Evolutionary conservation across 35 echinoderm and acorn worm species (phyloP).

Genomic region (Stichopus chloronotus): DNA sequence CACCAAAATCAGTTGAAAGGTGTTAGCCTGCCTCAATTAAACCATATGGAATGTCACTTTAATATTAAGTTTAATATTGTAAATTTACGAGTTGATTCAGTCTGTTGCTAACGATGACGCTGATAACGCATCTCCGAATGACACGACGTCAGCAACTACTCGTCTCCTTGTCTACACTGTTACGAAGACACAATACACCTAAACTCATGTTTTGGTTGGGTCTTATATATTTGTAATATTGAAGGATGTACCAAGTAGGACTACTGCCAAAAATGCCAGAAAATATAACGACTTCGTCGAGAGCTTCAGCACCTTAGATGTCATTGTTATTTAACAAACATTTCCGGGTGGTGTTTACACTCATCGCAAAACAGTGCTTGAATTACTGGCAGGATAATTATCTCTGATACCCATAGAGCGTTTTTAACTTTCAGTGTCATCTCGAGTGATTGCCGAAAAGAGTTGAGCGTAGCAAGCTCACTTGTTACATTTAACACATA

Average conservation of each 20-base stretch:
- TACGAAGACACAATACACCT: conserved; percentile 8
- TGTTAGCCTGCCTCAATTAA: not conserved
- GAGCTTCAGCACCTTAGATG: not conserved
- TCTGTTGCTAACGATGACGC: not conserved
- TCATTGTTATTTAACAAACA: not conserved
- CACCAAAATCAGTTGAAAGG: not conserved
- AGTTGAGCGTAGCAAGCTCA: conserved; percentile 1
- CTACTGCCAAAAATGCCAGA: conserved; percentile 21
- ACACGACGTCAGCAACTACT: not conserved
- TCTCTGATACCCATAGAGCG: not conserved
- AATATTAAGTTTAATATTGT: too few species aligned
- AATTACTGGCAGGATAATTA: not conserved
- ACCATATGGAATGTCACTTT: not conserved
- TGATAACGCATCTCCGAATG: not conserved
- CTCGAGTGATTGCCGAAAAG: not conserved
- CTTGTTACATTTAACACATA: conserved; percentile 11
- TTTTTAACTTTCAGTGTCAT: conserved; percentile 45
- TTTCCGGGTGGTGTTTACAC: not conserved
- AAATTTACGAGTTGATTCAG: not conserved
- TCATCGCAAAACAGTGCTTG: not conserved
- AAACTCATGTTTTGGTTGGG: not conserved
- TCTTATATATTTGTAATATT: conserved; percentile 14
- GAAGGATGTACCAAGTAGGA: not conserved
- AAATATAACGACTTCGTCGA: not conserved
- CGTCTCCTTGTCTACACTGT: not conserved